These are phyloP conservation scores for Cotesia vestalis DNA, from an alignment of 1,140 invertebrate species.

Conservation along the genomic window DNA sequence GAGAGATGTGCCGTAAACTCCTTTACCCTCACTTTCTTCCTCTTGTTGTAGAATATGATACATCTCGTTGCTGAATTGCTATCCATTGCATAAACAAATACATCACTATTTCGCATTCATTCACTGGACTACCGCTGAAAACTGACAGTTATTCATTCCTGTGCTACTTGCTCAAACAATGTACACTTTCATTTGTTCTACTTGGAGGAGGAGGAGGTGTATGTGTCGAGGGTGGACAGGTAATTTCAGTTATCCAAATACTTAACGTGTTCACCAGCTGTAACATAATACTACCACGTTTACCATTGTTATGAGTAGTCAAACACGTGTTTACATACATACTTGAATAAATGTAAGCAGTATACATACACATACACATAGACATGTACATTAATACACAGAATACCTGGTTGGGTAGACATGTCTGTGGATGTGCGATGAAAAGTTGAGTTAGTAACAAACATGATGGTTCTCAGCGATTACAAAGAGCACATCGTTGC, in stretches of 20 bases:
- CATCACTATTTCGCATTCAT: too few relatives aligned
- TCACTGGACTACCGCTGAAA: too few relatives aligned
- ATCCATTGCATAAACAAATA: not conserved
- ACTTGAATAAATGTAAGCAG: constrained; percentile 19
- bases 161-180: too few relatives aligned
- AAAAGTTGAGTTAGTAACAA: not conserved
- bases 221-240: constrained; percentile 7
- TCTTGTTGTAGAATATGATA: too few relatives aligned
- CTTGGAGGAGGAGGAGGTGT: not conserved
- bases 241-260: constrained; percentile 41
- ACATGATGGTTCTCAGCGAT: constrained; percentile 18
- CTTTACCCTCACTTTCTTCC: too few relatives aligned
- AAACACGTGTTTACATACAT: constrained; percentile 39
- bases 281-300: constrained; percentile 35
- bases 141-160: too few relatives aligned
- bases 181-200: too few relatives aligned
- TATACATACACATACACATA: not conserved
- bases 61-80: not conserved
- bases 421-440: not conserved
- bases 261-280: constrained; percentile 35
- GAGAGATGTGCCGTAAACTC: not conserved
- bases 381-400: too few relatives aligned
- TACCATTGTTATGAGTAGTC: constrained; percentile 36
- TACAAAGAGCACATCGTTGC: constrained; percentile 16
- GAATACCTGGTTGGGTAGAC: not conserved